Evolutionary conservation across 2,888 invertebrate species (phyloP), one percentile per base, ranked within the genome.

Genomic region (Calameuta idolon): DNA sequence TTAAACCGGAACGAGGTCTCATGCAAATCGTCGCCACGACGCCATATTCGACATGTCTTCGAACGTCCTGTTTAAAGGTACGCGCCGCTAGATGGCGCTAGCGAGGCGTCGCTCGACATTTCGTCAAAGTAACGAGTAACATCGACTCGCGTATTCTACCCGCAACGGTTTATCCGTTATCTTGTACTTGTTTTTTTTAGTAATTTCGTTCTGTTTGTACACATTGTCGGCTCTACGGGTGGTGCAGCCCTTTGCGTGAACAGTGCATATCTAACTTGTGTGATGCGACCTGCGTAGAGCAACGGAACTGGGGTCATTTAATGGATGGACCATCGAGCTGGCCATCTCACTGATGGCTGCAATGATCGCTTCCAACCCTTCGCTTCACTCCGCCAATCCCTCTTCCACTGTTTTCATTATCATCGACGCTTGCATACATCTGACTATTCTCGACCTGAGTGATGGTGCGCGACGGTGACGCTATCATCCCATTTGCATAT

Each of bases 401-500:
- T 31, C 69, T 40, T 68, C 77, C 79, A 83, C 84, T 82, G 85
- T 86, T 85, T 86, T 86, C 88, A 88, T 86, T 84, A 87, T 88
- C 87, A 79, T 81, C 79, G 79, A 78, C 81, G 79, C 76, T 75
- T 75, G 77, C 73, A 69, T 69, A 33, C 55, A 40, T 35, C 73
- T 34, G 31, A 40, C 71, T 33, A 31, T 71, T 34, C 71, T 34
- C 71, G 74, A 81, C 82, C 83, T 87, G 87, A 86, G 85, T 77
- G 88, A 84, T 83, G 86, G 87, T 83, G 84, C 81, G 78, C 81
- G 83, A 81, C 82, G 77, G 73, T 78, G 78, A 77, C 76, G 79
- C 76, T 79, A 79, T 84, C 82, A 83, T 83, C 84, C 75, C 83
- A 87, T 87, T 87, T 87, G 84, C 88, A 89, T 89, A 88, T 88